Evolutionary conservation across 2,797 vertebrate genomes (phyloP).

Genomic region (Aplochiton taeniatus): DNA sequence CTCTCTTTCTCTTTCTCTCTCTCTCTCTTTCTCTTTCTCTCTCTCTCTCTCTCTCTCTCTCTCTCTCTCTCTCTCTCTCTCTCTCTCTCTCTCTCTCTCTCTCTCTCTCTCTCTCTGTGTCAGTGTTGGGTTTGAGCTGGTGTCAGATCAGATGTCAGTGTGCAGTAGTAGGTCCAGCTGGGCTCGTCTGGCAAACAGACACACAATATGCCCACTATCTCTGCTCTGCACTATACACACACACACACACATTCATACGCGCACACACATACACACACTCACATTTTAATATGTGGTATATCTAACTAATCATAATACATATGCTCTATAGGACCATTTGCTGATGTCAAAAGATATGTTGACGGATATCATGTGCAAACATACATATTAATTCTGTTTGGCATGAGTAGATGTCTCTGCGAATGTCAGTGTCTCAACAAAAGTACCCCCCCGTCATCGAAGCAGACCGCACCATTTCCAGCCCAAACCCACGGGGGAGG

Average conservation of each 20-base stretch:
- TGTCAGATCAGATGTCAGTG: slow-evolving; percentile 5
- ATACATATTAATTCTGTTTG: too few species aligned
- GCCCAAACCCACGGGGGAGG: slow-evolving; percentile 59
- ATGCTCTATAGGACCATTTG: too few species aligned
- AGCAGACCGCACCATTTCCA: slow-evolving; percentile 81
- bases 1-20: too few species aligned
- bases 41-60: background rate
- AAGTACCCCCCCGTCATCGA: slow-evolving; percentile 63
- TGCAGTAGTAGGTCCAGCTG: slow-evolving; percentile 9
- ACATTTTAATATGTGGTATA: background rate
- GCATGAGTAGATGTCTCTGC: too few species aligned
- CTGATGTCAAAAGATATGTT: too few species aligned
- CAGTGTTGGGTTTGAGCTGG: background rate
- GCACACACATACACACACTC: background rate
- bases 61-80: slow-evolving; percentile 10
- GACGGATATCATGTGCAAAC: background rate
- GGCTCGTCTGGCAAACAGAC: slow-evolving; percentile 9
- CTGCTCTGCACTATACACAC: background rate
- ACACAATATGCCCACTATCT: background rate
- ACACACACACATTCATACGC: background rate
- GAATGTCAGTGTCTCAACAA: slow-evolving; percentile 23
- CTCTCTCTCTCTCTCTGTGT: background rate
- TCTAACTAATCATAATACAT: background rate
- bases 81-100: background rate
- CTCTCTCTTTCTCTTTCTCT: background rate